A percentile compares a stretch with the other conserved stretches of the same genome.
These are phyloP conservation scores for Leucoraja ocellata DNA, from an alignment of 2,797 vertebrate species.

Conservation along the genomic window DNA sequence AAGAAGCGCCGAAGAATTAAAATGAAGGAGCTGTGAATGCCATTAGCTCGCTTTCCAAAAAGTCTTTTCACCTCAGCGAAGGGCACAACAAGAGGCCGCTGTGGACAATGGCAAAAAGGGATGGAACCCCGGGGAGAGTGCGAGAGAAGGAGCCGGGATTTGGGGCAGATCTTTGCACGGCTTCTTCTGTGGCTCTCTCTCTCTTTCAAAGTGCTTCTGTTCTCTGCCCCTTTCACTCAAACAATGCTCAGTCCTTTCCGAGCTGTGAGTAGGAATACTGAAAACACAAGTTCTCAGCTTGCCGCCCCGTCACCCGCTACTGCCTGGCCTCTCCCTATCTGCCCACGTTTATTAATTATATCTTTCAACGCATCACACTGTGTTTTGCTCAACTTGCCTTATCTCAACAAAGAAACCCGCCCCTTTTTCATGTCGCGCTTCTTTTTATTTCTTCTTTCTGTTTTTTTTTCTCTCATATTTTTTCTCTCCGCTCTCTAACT, in stretches of 20 bases:
- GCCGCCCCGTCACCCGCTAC: not conserved
- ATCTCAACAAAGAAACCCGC: too few species aligned
- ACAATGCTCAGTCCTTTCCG: slow-evolving; percentile 55
- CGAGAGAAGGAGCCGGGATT: slow-evolving; percentile 8
- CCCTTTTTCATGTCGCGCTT: too few species aligned
- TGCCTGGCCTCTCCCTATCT: not conserved
- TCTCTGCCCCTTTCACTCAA: slow-evolving; percentile 54
- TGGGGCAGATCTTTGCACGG: slow-evolving; percentile 47
- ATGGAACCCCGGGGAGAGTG: slow-evolving; percentile 16
- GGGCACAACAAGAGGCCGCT: slow-evolving; percentile 14
- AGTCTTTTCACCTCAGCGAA: slow-evolving; percentile 31
- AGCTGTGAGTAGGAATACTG: slow-evolving; percentile 52
- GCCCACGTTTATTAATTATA: not conserved
- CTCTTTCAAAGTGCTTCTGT: slow-evolving; percentile 53
- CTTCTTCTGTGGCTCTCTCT: slow-evolving; percentile 53
- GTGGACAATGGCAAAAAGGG: slow-evolving; percentile 15
- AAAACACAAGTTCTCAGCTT: slow-evolving; percentile 41
- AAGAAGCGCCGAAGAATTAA: slow-evolving; percentile 24
- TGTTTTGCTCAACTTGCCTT: too few species aligned
- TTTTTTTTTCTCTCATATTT: not conserved
- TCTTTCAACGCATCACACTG: not conserved
- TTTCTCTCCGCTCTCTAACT: not conserved
- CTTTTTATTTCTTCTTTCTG: not conserved
- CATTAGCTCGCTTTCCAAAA: slow-evolving; percentile 34
- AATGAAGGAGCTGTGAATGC: slow-evolving; percentile 29